phyloP scores from a whole-genome alignment of 2,113 vertebrate species.

The Ictidomys tridecemlineatus region DNA sequence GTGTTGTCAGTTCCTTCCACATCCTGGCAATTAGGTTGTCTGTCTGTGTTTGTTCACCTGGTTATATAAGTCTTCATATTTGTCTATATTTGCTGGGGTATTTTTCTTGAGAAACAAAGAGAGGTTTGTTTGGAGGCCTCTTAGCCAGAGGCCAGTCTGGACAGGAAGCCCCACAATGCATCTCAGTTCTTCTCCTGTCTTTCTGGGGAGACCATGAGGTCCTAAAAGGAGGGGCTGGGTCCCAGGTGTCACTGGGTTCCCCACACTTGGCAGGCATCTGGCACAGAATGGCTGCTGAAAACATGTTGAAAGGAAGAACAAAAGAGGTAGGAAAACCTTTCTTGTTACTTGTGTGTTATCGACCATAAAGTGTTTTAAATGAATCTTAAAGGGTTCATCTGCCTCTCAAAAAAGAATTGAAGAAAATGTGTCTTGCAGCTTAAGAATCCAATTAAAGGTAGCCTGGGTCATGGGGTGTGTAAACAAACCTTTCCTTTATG shows the following conservation, averaged over 20 bases:
- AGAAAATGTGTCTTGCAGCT: slow-evolving; percentile 48
- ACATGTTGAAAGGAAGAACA: neutral
- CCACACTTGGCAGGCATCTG: neutral
- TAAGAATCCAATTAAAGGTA: slow-evolving; percentile 66
- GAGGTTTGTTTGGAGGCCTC: neutral
- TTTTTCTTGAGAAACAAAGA: slow-evolving; percentile 32
- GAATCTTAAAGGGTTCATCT: neutral
- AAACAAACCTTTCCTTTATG: slow-evolving; percentile 53
- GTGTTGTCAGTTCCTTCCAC: slow-evolving; percentile 57
- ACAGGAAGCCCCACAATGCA: neutral
- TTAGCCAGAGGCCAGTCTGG: slow-evolving; percentile 42
- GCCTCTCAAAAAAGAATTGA: slow-evolving; percentile 52
- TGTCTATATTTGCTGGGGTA: slow-evolving; percentile 1
- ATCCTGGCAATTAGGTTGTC: slow-evolving; percentile 52
- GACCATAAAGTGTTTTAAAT: slow-evolving; percentile 57
- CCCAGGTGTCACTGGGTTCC: neutral
- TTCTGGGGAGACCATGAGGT: neutral
- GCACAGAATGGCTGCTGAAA: neutral
- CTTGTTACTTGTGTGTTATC: slow-evolving; percentile 46
- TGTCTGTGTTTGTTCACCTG: slow-evolving; percentile 51
- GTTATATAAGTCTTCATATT: slow-evolving; percentile 49
- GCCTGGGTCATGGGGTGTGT: neutral
- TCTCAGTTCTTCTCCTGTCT: neutral
- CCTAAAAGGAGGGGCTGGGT: neutral
- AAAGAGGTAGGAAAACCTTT: neutral